Evolutionary conservation across 2,888 invertebrate genomes (phyloP).

Genomic region (Portevinia maculata): DNA sequence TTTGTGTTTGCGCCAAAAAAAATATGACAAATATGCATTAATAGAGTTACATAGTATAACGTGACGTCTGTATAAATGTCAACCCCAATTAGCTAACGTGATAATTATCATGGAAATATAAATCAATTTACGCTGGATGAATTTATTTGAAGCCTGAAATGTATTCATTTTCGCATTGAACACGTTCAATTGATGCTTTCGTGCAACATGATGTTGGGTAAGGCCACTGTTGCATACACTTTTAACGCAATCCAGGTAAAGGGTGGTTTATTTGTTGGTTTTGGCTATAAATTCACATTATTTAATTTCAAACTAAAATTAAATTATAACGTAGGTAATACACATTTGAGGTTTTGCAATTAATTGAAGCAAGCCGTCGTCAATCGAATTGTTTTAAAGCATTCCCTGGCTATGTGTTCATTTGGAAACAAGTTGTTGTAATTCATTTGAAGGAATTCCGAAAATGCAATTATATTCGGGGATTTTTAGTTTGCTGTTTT

Average conservation of each 20-base stretch:
- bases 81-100: slow-evolving; percentile 17
- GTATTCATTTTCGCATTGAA: slow-evolving; percentile 29
- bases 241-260: not conserved
- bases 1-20: slow-evolving; percentile 1
- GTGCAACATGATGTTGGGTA: not conserved
- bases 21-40: slow-evolving; percentile 34
- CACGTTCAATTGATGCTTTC: slow-evolving; percentile 11
- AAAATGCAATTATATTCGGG: no score
- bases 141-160: slow-evolving; percentile 16
- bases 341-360: slow-evolving; percentile 14
- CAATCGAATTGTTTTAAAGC: not conserved
- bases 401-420: no score
- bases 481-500: no score
- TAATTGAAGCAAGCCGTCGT: not conserved
- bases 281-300: slow-evolving; percentile 6
- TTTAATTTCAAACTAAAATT: slow-evolving; percentile 39
- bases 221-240: not conserved
- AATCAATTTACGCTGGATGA: slow-evolving; percentile 42
- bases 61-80: slow-evolving; percentile 30
- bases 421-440: no score
- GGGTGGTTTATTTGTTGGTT: not conserved
- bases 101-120: slow-evolving; percentile 55
- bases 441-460: no score
- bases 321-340: slow-evolving; percentile 28
- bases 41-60: slow-evolving; percentile 41